Base-by-base conservation (phyloP, 2,888 invertebrate species). In the Aphrophora alni region DNA sequence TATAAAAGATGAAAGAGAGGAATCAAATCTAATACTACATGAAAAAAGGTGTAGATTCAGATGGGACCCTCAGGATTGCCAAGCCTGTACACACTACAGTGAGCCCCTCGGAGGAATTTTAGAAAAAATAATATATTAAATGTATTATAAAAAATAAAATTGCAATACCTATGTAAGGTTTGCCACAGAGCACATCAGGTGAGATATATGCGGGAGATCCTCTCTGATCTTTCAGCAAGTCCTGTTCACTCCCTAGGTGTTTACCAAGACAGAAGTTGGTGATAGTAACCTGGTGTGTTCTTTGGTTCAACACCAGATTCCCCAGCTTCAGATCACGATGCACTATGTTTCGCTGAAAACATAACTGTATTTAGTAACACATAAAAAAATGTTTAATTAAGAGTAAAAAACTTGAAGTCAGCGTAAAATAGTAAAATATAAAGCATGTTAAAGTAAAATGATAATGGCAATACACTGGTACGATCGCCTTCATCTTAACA, bases 161-260 rank as follows among this genome's bases (percentile, higher is more conserved):
- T 5, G 8, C 33, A 59, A 3, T 85, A 85, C 95, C 95, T 26
- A 92, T 88, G 87, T 95, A 95, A 0, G 95, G 94, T 86, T 93
- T 93, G 84, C 94, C 94, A 88, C 92, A 91, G 4, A 95, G 88
- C 7, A 95, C 94, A 87, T 95, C 95, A 0, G 95, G 95, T 0
- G 94, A 94, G 84, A 95, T 95, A 87, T 95, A 95, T 0, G 95
- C 95, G 0, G 95, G 95, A 0, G 94, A 94, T 0, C 95, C 95
- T 87, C 94, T 89, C 87, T 95, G 94, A 88, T 95, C 95, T 85
- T 92, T 93, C 68, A 95, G 88, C 38, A 93, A 88, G 85, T 94
- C 94, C 83, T 91, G 90, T 85, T 94, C 94, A 83, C 92, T 92
- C n/a, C 93, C 91, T 27, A 95, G 89, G 86, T 94, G 93, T 83